Evolutionary conservation across 2,797 vertebrate genomes (phyloP), one percentile per base, ranked within the genome.

Genomic region (Basileuterus tristriatus): DNA sequence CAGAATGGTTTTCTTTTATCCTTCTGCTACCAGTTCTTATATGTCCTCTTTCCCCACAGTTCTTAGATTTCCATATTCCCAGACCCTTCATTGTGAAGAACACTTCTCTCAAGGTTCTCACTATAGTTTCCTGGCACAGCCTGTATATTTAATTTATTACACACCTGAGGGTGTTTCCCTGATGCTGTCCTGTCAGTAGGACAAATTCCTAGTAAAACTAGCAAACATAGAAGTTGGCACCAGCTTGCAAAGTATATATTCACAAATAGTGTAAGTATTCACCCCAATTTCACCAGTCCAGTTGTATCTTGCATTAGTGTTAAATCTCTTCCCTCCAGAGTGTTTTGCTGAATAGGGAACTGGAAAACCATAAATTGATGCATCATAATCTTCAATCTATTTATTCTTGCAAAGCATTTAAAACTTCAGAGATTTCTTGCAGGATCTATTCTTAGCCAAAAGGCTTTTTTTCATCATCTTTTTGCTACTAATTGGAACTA

Each of bases 401-500:
- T 95, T 83, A n/a, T 74, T 87, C 56, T 85, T 10, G 2, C 29
- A 52, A 92, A 80, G 26, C 23, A 30, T 84, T 46, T 90, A 34
- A 68, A 83, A 55, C 26, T 55, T 90, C 27, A 50, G 32, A 72
- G 30, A 30, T 84, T 92, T 79, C 39, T 69, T 93, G 39, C 53
- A 64, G 64, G 49, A 53, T 50, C 47, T 72, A 36, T 56, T 80
- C 62, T 65, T 83, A 81, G 82, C 58, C 72, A 91, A 78, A 82
- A 80, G 14, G 12, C 27, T 13, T 52, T 87, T 72, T 59, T 84
- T 65, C 18, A 44, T 87, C 50, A 32, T 81, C 24, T 49, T 70
- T 75, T 78, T 92, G 41, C 76, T 91, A 16, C 47, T 91, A 79
- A 83, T 79, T 92, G 49, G n/a, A 91, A 32, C 15, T 87, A 80